These are phyloP conservation scores for Whitmania pigra DNA, from an alignment of 1,140 invertebrate genomes.

Conservation along the genomic window DNA sequence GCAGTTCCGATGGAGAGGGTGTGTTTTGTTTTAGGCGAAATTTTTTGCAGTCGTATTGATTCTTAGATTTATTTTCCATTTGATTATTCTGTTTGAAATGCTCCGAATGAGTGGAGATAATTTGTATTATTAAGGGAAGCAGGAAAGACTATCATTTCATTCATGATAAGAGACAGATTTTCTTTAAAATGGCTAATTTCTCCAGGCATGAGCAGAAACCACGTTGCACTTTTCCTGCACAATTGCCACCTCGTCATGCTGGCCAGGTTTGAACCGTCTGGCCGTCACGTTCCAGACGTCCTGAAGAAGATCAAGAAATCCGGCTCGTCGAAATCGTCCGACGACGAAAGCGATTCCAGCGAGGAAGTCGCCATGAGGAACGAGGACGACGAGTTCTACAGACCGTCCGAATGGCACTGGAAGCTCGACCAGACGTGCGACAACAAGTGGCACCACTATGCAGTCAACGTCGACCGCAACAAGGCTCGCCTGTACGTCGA, in stretches of 20 bases:
- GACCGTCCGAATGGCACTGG: conserved; percentile 86
- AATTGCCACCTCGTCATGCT: conserved; percentile 89
- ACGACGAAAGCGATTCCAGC: background rate
- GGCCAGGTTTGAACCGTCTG: conserved; percentile 75
- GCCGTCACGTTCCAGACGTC: conserved; percentile 65
- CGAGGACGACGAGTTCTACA: conserved; percentile 54
- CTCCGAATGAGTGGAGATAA: background rate
- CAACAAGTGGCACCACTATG: conserved; percentile 96
- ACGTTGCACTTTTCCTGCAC: conserved; percentile 88
- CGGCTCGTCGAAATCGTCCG: background rate
- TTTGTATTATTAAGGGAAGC: background rate
- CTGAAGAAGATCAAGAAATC: background rate
- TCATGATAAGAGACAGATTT: background rate
- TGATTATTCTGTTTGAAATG: background rate
- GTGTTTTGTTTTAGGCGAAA: conserved; percentile 40
- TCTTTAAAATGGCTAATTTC: too few relatives aligned
- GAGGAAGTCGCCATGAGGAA: background rate
- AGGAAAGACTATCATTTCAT: background rate
- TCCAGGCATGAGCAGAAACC: conserved; percentile 89
- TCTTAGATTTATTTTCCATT: background rate
- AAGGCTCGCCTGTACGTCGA: conserved; percentile 68
- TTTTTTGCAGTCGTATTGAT: background rate
- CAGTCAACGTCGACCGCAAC: conserved; percentile 60
- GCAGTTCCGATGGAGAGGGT: conserved; percentile 91
- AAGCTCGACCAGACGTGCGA: conserved; percentile 63